These are phyloP conservation scores for Nineta flava DNA, from an alignment of 2,888 invertebrate species.

Conservation along the genomic window DNA sequence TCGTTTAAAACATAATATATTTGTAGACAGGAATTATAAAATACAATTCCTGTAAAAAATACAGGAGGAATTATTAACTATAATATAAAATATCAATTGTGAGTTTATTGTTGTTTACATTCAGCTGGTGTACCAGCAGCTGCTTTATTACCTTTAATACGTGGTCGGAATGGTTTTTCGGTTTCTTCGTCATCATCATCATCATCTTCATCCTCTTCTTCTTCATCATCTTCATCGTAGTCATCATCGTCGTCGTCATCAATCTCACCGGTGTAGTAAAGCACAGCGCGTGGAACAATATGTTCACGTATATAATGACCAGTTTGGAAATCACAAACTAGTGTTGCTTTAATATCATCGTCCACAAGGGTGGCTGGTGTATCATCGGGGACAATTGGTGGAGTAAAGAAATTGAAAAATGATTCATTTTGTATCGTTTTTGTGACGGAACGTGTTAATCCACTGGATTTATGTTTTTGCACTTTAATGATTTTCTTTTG, in stretches of 20 bases:
- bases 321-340: conserved; percentile 94
- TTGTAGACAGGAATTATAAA: no score
- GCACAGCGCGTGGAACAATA: conserved; percentile 87
- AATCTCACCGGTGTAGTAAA: conserved; percentile 88
- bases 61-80: no score
- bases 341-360: conserved; percentile 69
- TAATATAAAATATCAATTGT: no score
- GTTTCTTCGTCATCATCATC: conserved; percentile 5
- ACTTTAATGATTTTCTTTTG: conserved; percentile 93
- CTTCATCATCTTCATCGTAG: conserved; percentile 5
- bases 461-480: conserved; percentile 95
- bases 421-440: conserved; percentile 94
- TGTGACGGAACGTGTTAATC: conserved; percentile 79
- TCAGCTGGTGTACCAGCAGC: conserved; percentile 2
- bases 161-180: neutral
- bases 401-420: conserved; percentile 98
- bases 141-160: neutral
- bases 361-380: conserved; percentile 59
- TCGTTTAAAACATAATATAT: no score
- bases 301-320: conserved; percentile 96
- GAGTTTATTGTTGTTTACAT: conserved; percentile 5
- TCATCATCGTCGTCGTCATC: conserved; percentile 6
- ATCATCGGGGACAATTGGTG: conserved; percentile 77
- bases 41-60: no score
- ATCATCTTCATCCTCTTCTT: conserved; percentile 7